Conservation (phyloP, 2,113 vertebrate genomes). For the Ciconia boyciana region DNA sequence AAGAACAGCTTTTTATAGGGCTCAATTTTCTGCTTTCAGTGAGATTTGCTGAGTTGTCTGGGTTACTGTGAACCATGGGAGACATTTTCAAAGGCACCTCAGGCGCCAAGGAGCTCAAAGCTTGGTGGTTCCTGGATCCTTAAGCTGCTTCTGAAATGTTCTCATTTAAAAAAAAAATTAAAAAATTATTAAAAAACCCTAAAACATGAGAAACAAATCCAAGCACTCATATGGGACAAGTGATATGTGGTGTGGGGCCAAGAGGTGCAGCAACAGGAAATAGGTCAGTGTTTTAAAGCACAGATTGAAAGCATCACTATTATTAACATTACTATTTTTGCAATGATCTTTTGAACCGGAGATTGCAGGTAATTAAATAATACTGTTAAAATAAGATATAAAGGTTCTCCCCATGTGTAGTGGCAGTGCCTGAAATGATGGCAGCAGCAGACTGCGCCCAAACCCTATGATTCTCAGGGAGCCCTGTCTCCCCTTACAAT, state of each 20-base stretch:
- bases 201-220: background rate
- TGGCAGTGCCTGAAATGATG: background rate
- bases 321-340: background rate
- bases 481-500: accelerated
- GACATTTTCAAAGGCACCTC: background rate
- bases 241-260: background rate
- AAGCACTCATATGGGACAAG: background rate
- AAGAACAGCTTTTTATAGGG: background rate
- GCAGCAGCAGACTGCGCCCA: background rate
- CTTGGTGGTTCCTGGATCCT: background rate
- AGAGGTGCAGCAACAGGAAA: background rate
- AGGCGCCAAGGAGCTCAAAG: background rate
- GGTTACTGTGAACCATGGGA: background rate
- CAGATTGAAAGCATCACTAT: background rate
- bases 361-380: background rate
- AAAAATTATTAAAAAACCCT: background rate
- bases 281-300: background rate
- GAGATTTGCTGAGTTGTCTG: background rate
- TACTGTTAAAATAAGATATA: background rate
- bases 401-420: background rate
- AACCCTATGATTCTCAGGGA: background rate
- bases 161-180: background rate
- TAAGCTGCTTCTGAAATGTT: background rate
- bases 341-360: background rate
- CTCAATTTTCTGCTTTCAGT: slow-evolving; percentile 18